These are phyloP conservation scores for Adineta ricciae DNA, from an alignment of 2,888 invertebrate species.

Conservation along the genomic window DNA sequence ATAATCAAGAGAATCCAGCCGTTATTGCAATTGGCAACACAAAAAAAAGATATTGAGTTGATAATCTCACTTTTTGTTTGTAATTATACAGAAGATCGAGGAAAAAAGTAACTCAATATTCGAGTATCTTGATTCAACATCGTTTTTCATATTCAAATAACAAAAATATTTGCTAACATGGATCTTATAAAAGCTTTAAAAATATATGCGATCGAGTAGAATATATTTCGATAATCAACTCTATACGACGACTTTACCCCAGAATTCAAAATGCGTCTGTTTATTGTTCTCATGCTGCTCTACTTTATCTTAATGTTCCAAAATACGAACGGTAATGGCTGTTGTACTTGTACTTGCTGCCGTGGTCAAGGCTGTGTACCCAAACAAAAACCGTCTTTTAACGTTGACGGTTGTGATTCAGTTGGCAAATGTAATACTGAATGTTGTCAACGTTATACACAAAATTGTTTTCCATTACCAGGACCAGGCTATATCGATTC, in stretches of 20 bases:
- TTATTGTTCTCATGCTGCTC: too few relatives aligned
- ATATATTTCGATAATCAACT: too few relatives aligned
- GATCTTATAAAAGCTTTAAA: too few relatives aligned
- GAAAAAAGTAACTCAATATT: too few relatives aligned
- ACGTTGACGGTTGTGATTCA: neutral
- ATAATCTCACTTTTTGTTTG: too few relatives aligned
- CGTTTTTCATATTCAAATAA: too few relatives aligned
- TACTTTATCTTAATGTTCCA: neutral
- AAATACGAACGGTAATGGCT: neutral
- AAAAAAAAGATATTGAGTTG: neutral
- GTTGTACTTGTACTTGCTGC: neutral
- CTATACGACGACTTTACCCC: too few relatives aligned
- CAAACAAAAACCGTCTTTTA: neutral
- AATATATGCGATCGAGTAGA: too few relatives aligned
- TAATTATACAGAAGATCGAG: too few relatives aligned
- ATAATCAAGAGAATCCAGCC: neutral
- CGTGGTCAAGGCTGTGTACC: neutral
- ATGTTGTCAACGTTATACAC: neutral
- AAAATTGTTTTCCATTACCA: neutral
- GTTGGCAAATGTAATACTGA: neutral
- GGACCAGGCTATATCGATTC: neutral
- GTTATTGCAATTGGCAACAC: neutral
- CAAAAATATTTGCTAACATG: too few relatives aligned
- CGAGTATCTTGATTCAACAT: too few relatives aligned
- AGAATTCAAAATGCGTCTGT: too few relatives aligned